These are phyloP conservation scores for Opisthograptis luteolata DNA, from an alignment of 2,888 invertebrate species.

Conservation along the genomic window DNA sequence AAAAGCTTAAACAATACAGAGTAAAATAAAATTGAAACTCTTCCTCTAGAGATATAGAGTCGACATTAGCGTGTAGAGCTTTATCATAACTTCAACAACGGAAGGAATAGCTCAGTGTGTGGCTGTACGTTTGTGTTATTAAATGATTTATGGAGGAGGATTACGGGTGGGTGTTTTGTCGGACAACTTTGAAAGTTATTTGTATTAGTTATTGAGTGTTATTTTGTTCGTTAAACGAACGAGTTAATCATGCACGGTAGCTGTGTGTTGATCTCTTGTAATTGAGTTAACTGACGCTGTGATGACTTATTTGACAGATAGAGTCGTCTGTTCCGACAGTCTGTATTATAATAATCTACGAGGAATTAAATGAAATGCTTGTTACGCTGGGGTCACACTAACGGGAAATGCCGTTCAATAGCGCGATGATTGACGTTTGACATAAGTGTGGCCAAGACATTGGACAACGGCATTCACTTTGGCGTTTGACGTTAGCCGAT, in stretches of 20 bases:
- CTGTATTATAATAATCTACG: conserved; percentile 62
- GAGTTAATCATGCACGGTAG: conserved; percentile 79
- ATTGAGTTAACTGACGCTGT: conserved; percentile 83
- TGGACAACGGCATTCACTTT: too few species aligned
- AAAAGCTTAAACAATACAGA: conserved; percentile 50
- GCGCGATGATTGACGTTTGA: too few species aligned
- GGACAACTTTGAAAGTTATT: conserved; percentile 61
- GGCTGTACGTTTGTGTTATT: conserved; percentile 83
- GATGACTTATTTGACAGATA: conserved; percentile 83
- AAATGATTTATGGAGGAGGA: conserved; percentile 83
- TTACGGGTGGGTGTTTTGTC: conserved; percentile 57
- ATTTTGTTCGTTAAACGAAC: conserved; percentile 44
- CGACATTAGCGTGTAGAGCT: conserved; percentile 37
- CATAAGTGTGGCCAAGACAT: too few species aligned
- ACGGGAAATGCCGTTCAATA: too few species aligned
- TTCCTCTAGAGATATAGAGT: conserved; percentile 36
- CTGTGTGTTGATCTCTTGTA: conserved; percentile 82
- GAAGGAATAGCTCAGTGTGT: conserved; percentile 82
- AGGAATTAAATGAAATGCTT: conserved; percentile 58
- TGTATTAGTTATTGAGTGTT: conserved; percentile 50
- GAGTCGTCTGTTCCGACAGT: conserved; percentile 72
- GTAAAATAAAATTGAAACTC: conserved; percentile 37
- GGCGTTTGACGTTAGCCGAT: too few species aligned
- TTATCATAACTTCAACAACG: conserved; percentile 64
- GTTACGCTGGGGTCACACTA: too few species aligned